Evolutionary conservation across 1,140 invertebrate genomes (phyloP).

Genomic region (Drosophila mayri): DNA sequence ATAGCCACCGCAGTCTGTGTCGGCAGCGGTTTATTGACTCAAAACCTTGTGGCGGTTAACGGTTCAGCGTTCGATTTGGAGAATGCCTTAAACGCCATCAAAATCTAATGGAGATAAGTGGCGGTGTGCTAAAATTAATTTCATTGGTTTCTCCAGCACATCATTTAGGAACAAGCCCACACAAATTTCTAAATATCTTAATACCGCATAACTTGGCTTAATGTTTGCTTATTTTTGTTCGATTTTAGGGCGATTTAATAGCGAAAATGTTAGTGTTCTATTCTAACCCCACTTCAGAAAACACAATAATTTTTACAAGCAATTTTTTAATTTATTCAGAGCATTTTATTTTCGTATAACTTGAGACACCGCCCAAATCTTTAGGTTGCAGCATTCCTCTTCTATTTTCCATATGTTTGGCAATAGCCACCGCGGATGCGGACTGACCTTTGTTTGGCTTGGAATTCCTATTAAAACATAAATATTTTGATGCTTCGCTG

Average conservation of each 20-base stretch:
- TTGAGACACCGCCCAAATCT: neutral
- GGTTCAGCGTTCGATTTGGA: slow-evolving; percentile 31
- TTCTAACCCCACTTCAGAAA: neutral
- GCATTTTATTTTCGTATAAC: slow-evolving; percentile 11
- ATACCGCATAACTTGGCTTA: no score
- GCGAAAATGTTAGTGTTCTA: no score
- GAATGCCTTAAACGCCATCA: slow-evolving; percentile 34
- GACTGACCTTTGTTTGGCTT: slow-evolving; percentile 45
- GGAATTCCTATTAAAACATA: slow-evolving; percentile 43
- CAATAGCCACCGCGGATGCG: slow-evolving; percentile 21
- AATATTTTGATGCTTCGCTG: slow-evolving; percentile 41
- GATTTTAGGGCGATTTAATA: no score
- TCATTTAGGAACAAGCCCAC: slow-evolving; percentile 1
- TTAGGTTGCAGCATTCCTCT: slow-evolving; percentile 34
- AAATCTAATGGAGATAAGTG: slow-evolving; percentile 38
- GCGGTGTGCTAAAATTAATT: slow-evolving; percentile 32
- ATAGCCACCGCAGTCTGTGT: slow-evolving; percentile 26
- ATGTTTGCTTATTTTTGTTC: no score
- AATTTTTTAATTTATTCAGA: slow-evolving; percentile 4
- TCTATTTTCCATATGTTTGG: slow-evolving; percentile 51
- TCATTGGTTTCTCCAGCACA: slow-evolving; percentile 31
- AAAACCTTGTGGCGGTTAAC: slow-evolving; percentile 49
- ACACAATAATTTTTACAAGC: neutral
- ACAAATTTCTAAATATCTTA: neutral
- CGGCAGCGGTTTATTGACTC: slow-evolving; percentile 44